Percentiles rank a stretch among this genome's conserved stretches.
These are phyloP conservation scores for Hirtodrosophila confusa DNA, from an alignment of 2,888 invertebrate species.

Conservation along the genomic window DNA sequence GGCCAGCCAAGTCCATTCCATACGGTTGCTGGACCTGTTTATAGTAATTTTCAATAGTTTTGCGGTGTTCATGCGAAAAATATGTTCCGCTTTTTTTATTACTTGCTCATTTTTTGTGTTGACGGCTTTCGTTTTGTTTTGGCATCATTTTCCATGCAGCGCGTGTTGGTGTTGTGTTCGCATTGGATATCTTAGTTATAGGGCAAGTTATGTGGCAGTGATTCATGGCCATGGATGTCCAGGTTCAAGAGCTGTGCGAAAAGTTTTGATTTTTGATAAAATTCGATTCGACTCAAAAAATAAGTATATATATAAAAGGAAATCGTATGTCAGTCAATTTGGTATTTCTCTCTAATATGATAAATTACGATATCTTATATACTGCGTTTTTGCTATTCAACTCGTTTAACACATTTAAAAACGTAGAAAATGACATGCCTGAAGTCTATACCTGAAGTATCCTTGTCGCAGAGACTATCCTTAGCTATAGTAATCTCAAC, in stretches of 20 bases:
- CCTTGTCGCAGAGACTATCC: too few species aligned
- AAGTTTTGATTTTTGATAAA: neutral
- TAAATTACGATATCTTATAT: too few species aligned
- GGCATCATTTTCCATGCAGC: constrained; percentile 2
- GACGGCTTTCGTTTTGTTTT: constrained; percentile 1
- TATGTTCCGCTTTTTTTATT: constrained; percentile 51
- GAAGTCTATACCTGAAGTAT: too few species aligned
- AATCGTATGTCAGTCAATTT: too few species aligned
- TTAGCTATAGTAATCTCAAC: too few species aligned
- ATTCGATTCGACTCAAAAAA: neutral
- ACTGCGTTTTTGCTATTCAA: too few species aligned
- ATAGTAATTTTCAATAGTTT: constrained; percentile 70
- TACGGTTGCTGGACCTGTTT: constrained; percentile 51
- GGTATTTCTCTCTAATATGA: too few species aligned
- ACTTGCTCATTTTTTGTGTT: constrained; percentile 6
- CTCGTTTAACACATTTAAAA: too few species aligned
- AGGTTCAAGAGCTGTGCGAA: neutral
- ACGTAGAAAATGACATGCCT: too few species aligned
- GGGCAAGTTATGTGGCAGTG: constrained; percentile 5
- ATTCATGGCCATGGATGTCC: neutral
- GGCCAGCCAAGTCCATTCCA: constrained; percentile 43
- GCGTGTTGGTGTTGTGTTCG: neutral
- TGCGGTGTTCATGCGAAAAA: constrained; percentile 66
- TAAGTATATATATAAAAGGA: neutral
- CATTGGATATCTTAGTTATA: constrained; percentile 1